Base-by-base conservation (phyloP, 2,113 vertebrate species). In the Nesospiza acunhae region DNA sequence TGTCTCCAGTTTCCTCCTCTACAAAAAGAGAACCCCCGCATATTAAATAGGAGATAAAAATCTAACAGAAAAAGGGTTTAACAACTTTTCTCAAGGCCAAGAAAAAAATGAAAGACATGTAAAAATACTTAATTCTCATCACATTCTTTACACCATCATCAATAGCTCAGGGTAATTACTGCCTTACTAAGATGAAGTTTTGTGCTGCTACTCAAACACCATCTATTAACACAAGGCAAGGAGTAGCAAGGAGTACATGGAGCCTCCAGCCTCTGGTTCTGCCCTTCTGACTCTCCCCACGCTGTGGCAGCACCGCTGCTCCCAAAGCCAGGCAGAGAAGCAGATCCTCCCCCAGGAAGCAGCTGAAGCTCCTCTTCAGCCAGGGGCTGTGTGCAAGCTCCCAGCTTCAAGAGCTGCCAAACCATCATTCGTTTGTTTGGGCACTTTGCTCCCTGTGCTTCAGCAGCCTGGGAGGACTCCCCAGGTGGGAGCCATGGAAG, bases 221-320 rank as follows among this genome's bases (percentile, higher is more conserved):
- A 31, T 5, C 60, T 39, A 15, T 23, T 26, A 66, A 42, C n/a
- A 24, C 8, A 22, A 39, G 59, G 20, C 74, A 76, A 72, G 53
- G 28, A 46, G 24, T 39, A 53, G 20, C 74, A 75, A 72, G 49
- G 27, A 46, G 16, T 2, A 17, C 1, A 33, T 26, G 37, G 5
- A 76, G 14, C 42, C 35, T 70, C 68, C 22, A 21, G 30, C 23
- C 42, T 49, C 58, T 37, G 9, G 18, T 59, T 55, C 42, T 67
- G 83, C 66, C 87, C 78, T 97, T 75, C 93, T 89, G 90, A 23
- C 15, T 31, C 53, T 95, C 49, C 92, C 95, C 91, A 41, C 80
- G 1, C 20, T 31, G 86, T 35, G 93, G 94, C 93, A 97, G 92
- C 94, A 95, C 37, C 24, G 68, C 79, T 70, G 82, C 1, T 74